Percentiles rank a stretch among this genome's conserved stretches.
Evolutionary conservation across 2,113 vertebrate species (phyloP).

Genomic region (Gopherus evgoodei): DNA sequence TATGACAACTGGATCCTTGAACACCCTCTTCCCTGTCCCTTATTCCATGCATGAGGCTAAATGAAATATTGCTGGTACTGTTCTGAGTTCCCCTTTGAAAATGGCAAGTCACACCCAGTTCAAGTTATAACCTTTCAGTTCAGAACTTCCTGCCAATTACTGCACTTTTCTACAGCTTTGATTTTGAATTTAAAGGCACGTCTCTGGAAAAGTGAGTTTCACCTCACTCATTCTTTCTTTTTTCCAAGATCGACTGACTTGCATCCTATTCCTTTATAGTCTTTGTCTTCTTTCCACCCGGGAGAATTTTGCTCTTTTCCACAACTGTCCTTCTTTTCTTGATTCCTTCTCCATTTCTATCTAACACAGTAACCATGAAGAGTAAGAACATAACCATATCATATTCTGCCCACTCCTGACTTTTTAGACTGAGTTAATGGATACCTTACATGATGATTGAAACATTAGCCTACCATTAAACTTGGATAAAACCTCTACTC

Average conservation of each 20-base stretch:
- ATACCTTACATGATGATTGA: neutral
- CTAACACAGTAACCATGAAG: neutral
- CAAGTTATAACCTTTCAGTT: neutral
- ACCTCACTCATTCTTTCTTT: neutral
- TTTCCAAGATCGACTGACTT: neutral
- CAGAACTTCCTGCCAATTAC: neutral
- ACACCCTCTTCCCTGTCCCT: neutral
- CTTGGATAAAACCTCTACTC: neutral
- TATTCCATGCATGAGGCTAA: neutral
- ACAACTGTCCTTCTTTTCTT: neutral
- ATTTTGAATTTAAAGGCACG: neutral
- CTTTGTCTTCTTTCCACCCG: neutral
- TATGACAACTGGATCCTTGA: neutral
- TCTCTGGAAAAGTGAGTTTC: neutral
- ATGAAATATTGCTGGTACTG: neutral
- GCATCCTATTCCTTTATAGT: neutral
- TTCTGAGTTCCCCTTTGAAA: neutral
- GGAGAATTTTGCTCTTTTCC: neutral
- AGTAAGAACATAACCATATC: neutral
- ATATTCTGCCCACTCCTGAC: neutral
- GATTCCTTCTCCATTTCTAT: neutral
- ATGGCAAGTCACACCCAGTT: neutral
- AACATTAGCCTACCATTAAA: fast-evolving
- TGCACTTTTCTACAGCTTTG: neutral
- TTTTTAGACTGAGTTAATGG: neutral